phyloP scores from a whole-genome alignment of 1,140 invertebrate genomes.

The Platyura marginata region DNA sequence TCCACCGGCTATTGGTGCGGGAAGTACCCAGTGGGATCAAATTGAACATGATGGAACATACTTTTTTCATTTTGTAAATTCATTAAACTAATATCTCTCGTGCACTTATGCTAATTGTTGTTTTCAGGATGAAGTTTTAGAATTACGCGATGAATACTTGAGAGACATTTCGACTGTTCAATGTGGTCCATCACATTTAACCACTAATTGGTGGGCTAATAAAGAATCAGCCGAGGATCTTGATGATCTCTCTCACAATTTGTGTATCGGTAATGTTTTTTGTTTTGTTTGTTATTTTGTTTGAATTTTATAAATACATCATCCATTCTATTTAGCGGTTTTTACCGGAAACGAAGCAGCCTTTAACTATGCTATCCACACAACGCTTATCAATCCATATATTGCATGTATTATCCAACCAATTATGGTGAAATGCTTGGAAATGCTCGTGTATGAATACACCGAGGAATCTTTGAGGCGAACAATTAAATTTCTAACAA shows the following conservation, averaged over 20 bases:
- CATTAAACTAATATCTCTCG: neutral
- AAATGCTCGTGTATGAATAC: conserved; percentile 18
- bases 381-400: conserved; percentile 6
- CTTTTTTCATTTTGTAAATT: conserved; percentile 13
- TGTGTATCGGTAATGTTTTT: no score
- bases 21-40: conserved; percentile 17
- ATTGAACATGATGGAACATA: conserved; percentile 21
- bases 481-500: conserved; percentile 15
- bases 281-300: no score
- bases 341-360: neutral
- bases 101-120: neutral
- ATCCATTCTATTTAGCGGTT: neutral
- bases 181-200: neutral
- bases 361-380: neutral
- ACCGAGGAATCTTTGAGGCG: conserved; percentile 13
- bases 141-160: conserved; percentile 1
- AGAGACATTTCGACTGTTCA: neutral
- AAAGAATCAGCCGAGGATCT: neutral
- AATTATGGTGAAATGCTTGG: conserved; percentile 14
- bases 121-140: neutral
- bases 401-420: conserved; percentile 17
- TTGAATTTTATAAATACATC: no score
- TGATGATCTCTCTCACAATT: neutral
- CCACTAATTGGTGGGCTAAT: neutral
- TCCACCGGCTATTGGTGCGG: conserved; percentile 17